These are phyloP conservation scores for Ispidina picta DNA, from an alignment of 2,797 vertebrate genomes.

Conservation along the genomic window DNA sequence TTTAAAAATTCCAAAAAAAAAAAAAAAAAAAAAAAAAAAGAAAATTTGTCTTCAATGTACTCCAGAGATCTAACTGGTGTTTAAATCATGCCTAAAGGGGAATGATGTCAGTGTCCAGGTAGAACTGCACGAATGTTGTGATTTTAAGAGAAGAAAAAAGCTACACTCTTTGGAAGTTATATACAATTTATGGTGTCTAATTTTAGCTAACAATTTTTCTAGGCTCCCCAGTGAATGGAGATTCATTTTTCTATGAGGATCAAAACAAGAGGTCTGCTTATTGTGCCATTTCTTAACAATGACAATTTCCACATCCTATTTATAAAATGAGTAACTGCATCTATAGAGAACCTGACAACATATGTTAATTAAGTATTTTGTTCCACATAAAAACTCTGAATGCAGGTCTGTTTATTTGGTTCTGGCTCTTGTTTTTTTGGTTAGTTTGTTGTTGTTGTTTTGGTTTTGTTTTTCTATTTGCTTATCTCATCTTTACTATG, in stretches of 20 bases:
- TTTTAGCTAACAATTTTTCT: not conserved
- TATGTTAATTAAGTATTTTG: not conserved
- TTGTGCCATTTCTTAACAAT: not conserved
- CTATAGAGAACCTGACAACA: not conserved
- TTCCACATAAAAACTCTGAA: not conserved
- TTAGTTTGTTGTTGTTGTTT: too few species aligned
- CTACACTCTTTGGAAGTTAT: not conserved
- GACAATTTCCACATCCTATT: not conserved
- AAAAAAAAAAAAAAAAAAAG: not conserved
- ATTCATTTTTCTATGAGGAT: not conserved
- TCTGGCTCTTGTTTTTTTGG: not conserved
- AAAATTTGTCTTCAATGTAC: not conserved
- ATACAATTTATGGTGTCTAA: not conserved
- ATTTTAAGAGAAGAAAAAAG: not conserved
- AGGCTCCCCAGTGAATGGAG: not conserved
- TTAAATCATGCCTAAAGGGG: not conserved
- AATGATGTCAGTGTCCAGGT: not conserved
- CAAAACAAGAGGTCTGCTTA: not conserved
- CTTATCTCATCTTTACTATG: not conserved
- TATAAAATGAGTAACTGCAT: not conserved
- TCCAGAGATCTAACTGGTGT: not conserved
- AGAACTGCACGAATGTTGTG: not conserved
- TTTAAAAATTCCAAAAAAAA: not conserved
- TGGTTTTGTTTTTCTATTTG: not conserved
- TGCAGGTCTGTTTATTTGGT: not conserved